Base-by-base conservation (phyloP, 2,113 vertebrate genomes). In the Orthonyx spaldingii region DNA sequence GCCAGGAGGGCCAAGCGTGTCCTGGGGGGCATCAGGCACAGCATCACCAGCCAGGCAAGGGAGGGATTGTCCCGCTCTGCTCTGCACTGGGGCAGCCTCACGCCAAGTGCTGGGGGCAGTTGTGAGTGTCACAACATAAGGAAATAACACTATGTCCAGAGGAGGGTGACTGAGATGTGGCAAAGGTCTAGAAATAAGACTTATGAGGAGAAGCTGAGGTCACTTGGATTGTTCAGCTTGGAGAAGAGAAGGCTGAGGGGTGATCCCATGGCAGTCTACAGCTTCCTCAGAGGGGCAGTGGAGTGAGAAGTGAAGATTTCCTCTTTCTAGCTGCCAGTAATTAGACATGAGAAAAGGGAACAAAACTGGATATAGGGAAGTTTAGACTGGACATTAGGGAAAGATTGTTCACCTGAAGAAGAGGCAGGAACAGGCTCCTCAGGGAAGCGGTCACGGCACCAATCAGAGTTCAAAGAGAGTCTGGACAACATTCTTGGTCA, bases 41-140 rank as follows among this genome's bases (percentile, higher is more conserved):
- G 52, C 37, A 44, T n/a, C 1, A 0, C 12, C 46, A 44, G 35
- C 17, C 0, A 0, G 52, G 23, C 10, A 13, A 44, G 37, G 27
- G 37, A 80, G 32, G 13, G 37, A 74, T 66, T 81, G 52, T 52
- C 23, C 28, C 1, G 4, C 37, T 57, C 27, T 66, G 19, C 18
- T 66, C 28, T 65, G 60, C 2, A 1, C 15, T 44, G 68, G 37
- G 26, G 33, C 2, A 0, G 44, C 44, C 42, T 33, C 60, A 74
- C 7, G 52, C 50, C 1, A 0, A 33, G 33, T 8, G 16, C 13
- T 44, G 23, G 28, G 15, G 23, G 28, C 4, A 14, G 20, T 1
- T 52, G 0, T 44, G 33, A 2, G 3, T 24, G 23, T 2, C 18
- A 81, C 33, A 81, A 59, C 4, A 8, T 4, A 24, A 59, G 28